A percentile compares a stretch with the other conserved stretches of the same genome.
Conservation (phyloP, 2,113 vertebrate genomes). For the Cathartes aura region DNA sequence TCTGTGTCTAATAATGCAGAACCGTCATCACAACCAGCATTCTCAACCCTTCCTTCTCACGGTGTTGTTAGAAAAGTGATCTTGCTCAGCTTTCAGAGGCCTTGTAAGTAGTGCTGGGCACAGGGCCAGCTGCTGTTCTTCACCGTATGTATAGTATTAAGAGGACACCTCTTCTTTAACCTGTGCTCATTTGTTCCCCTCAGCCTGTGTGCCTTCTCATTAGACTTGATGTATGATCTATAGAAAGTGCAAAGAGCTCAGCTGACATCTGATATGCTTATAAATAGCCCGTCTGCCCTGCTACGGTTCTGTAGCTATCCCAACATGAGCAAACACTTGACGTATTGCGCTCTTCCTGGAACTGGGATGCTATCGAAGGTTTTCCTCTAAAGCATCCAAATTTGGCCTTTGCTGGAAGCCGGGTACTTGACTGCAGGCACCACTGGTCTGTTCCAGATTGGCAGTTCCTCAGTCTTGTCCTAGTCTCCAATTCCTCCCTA, state of each 20-base stretch:
- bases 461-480: not conserved
- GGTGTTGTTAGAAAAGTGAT: conserved; percentile 5
- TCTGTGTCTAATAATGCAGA: not conserved
- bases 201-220: not conserved
- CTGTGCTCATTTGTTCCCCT: not conserved
- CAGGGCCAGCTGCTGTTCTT: conserved; percentile 22
- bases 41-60: not conserved
- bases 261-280: conserved; percentile 49
- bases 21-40: not conserved
- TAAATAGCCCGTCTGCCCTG: conserved; percentile 51
- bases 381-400: conserved; percentile 48
- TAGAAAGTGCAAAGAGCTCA: conserved; percentile 23
- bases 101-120: not conserved
- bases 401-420: not conserved
- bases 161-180: conserved; percentile 3
- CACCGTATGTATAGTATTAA: not conserved
- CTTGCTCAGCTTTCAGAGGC: not conserved
- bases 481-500: not conserved
- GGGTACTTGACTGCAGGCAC: conserved; percentile 12
- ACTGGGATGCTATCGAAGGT: conserved; percentile 43
- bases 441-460: not conserved
- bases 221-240: conserved; percentile 16
- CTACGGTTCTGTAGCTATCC: not conserved
- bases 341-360: not conserved
- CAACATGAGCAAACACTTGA: not conserved